Evolutionary conservation across 2,113 vertebrate species (phyloP), one percentile per base, ranked within the genome.

Genomic region (Girardinichthys multiradiatus): DNA sequence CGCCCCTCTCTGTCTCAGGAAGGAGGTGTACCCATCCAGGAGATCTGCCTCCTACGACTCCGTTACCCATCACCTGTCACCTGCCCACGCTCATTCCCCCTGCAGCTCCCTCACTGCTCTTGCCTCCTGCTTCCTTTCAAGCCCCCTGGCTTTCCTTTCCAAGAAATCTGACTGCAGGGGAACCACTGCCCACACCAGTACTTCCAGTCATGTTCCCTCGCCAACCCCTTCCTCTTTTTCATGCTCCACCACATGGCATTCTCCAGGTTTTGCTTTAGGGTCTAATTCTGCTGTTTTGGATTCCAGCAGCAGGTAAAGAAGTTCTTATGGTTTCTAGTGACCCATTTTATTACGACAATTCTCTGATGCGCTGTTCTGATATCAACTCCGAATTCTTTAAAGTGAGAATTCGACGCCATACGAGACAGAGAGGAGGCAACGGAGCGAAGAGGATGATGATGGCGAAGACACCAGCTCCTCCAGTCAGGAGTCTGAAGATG

Each of bases 1-100:
- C 0, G 90, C 90, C 12, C 93, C 95, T 1, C 5, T 95, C 79
- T 97, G 96, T 80, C 94, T 97, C 26, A 95, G 96, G 29, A 97
- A 97, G 88, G 96, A 97, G 85, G 95, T 96, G 81, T 96, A 95
- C 82, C 96, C 96, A 2, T 87, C 91, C 48, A 79, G 93, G 19
- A 91, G 93, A 64, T 81, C 86, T 4, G 54, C 84, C 54, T 57
- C 76, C 3, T 82, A 84, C 15, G 89, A 92, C 68, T 12, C 51
- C n/a, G 8, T 72, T 14, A 13, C 80, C 7, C 61, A 71, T 15
- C 86, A 79, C 71, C 63, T 74, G 13, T 70, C 79, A 57, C 79
- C 80, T 1, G 61, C 26, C 19, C 28, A 76, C 63, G 58, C 90
- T 61, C 76, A 87, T 51, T 82, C 82, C 83, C 89, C 88, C 39